Conservation (phyloP, 2,888 invertebrate genomes). For the Pachydiplax longipennis region DNA sequence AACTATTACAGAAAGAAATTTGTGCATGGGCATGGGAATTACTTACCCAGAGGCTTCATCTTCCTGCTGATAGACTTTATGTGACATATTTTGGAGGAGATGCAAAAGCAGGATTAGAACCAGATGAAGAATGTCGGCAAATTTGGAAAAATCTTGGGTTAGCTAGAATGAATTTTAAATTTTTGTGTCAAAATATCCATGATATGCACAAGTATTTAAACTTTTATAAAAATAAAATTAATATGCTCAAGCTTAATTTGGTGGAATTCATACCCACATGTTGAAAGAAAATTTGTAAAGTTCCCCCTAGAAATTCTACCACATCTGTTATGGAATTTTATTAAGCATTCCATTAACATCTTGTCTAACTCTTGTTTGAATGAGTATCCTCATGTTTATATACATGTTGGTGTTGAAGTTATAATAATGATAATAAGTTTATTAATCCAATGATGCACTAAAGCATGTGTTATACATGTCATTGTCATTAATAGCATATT, state of each 20-base stretch:
- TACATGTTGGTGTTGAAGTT: neutral
- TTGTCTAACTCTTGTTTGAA: neutral
- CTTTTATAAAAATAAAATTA: too few relatives aligned
- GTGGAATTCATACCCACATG: too few relatives aligned
- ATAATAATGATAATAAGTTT: too few relatives aligned
- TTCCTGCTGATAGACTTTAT: constrained; percentile 89
- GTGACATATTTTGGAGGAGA: constrained; percentile 99
- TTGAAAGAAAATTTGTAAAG: too few relatives aligned
- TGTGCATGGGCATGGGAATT: constrained; percentile 98
- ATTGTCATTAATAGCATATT: too few relatives aligned
- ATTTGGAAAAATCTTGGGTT: constrained; percentile 79
- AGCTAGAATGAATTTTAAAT: constrained; percentile 48
- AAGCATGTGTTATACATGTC: too few relatives aligned
- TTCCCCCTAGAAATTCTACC: too few relatives aligned
- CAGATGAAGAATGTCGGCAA: constrained; percentile 91
- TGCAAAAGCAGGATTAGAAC: constrained; percentile 77
- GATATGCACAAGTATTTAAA: too few relatives aligned
- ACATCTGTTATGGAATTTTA: too few relatives aligned
- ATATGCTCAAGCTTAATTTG: too few relatives aligned
- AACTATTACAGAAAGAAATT: constrained; percentile 76
- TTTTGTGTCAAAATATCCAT: neutral
- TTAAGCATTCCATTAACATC: too few relatives aligned
- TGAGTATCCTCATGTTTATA: neutral
- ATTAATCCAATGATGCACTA: too few relatives aligned
- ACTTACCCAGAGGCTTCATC: constrained; percentile 78